A percentile compares a stretch with the other conserved stretches of the same genome.
Evolutionary conservation across 2,888 invertebrate species (phyloP).

Genomic region (Apodemia hepburni): DNA sequence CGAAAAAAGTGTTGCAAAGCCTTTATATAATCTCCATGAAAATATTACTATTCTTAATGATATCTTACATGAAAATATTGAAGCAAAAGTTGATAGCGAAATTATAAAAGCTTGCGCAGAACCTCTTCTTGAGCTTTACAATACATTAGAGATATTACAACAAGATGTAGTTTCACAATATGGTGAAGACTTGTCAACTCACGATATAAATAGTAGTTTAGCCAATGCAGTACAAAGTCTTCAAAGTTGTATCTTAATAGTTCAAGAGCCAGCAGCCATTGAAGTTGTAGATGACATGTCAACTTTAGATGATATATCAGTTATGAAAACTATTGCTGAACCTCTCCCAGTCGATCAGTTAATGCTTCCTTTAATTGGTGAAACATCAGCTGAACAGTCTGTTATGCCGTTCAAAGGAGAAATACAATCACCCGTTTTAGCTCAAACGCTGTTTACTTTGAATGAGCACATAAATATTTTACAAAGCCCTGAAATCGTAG

Average conservation of each 20-base stretch:
- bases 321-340: slow-evolving; percentile 77
- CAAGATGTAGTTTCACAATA: slow-evolving; percentile 67
- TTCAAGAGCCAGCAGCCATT: slow-evolving; percentile 66
- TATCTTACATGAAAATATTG: slow-evolving; percentile 53
- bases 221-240: slow-evolving; percentile 60
- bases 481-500: slow-evolving; percentile 55
- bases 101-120: slow-evolving; percentile 59
- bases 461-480: slow-evolving; percentile 55
- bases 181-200: slow-evolving; percentile 46
- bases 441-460: slow-evolving; percentile 55
- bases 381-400: slow-evolving; percentile 42
- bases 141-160: slow-evolving; percentile 64
- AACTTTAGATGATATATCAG: slow-evolving; percentile 79
- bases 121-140: slow-evolving; percentile 65
- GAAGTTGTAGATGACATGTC: slow-evolving; percentile 77
- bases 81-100: slow-evolving; percentile 46
- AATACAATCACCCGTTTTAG: slow-evolving; percentile 35
- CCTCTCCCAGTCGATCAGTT: slow-evolving; percentile 58
- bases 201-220: slow-evolving; percentile 49
- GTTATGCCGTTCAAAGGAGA: slow-evolving; percentile 33
- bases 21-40: slow-evolving; percentile 57
- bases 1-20: slow-evolving; percentile 56
- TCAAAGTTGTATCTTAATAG: slow-evolving; percentile 65
- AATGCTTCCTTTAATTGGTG: slow-evolving; percentile 48
- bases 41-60: slow-evolving; percentile 56